Evolutionary conservation across 2,113 vertebrate species (phyloP).

Genomic region (Nettapus auritus): DNA sequence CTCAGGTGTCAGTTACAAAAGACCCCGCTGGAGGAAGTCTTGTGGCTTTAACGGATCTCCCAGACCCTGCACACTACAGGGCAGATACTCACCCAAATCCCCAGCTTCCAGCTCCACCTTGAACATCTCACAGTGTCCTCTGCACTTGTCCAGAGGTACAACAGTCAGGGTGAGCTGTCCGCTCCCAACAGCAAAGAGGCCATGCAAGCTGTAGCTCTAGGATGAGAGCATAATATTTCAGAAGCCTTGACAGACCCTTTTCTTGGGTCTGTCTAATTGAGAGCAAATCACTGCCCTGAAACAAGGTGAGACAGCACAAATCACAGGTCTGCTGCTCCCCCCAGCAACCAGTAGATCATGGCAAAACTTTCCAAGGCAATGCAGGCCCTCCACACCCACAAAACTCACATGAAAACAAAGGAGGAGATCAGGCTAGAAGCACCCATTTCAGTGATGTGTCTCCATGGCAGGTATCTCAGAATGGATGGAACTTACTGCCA

Average conservation of each 20-base stretch:
- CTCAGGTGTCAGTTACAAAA: not conserved
- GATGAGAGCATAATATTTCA: not conserved
- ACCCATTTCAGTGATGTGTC: not conserved
- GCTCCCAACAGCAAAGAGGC: slow-evolving; percentile 67
- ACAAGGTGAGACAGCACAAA: not conserved
- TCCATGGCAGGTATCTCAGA: not conserved
- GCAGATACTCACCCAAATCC: slow-evolving; percentile 73
- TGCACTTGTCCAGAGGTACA: slow-evolving; percentile 69
- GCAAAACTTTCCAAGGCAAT: not conserved
- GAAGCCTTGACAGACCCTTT: not conserved
- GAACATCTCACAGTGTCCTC: slow-evolving; percentile 70
- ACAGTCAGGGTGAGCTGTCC: slow-evolving; percentile 75
- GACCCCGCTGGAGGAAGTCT: not conserved
- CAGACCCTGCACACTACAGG: not conserved
- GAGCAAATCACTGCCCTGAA: not conserved
- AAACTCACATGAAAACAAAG: not conserved
- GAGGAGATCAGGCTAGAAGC: not conserved
- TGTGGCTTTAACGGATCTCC: not conserved
- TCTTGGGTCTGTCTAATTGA: not conserved
- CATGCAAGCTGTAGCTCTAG: slow-evolving; percentile 72
- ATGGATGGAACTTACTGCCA: not conserved
- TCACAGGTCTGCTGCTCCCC: not conserved
- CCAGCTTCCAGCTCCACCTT: slow-evolving; percentile 73
- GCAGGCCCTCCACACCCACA: not conserved
- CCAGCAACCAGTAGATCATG: not conserved